Evolutionary conservation across 2,113 vertebrate species (phyloP), one percentile per base, ranked within the genome.

Genomic region (Riparia riparia): DNA sequence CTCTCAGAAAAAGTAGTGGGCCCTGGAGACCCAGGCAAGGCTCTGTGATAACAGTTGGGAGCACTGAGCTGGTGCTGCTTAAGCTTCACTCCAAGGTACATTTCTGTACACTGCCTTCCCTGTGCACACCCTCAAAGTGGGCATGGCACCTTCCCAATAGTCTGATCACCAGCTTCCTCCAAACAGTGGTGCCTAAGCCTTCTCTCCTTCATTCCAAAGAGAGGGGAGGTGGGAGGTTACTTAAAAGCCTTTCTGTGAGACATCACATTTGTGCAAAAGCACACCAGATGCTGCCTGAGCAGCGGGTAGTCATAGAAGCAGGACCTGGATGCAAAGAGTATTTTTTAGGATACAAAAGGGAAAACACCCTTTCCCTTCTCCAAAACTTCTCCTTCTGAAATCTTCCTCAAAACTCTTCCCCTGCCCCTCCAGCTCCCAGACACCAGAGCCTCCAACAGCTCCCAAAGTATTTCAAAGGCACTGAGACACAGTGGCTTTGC

Each of bases 221-320:
- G 6, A 1, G 2, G 16, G 5, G 2, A 20, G 4, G 10, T 7
- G 2, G 21, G 19, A 57, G 44, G 42, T 13, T 80, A 77, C 50
- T 88, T 65, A 49, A 77, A 65, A 81, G 29, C 21, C 41, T 31
- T 58, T 50, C 37, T n/a, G 12, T 12, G 47, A 78, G 25, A 45
- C 11, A 34, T 29, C 56, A 45, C 41, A 37, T 51, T 29, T 28
- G 14, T 57, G 9, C 32, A 89, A 86, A 91, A 91, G n/a, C 47
- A 88, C 8, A 13, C 29, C 34, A 66, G 58, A 56, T 6, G 10
- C 44, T 74, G 24, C 37, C 58, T 1, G 2, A 89, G 61, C 50
- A 72, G 32, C 1, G 0, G 17, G 24, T 32, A 80, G 47, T 60
- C 66, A 49, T 10, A 58, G 32, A 81, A 72, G 20, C 29, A 85